Base-by-base conservation (phyloP, 2,888 invertebrate species). In the Xiphydria camelus region DNA sequence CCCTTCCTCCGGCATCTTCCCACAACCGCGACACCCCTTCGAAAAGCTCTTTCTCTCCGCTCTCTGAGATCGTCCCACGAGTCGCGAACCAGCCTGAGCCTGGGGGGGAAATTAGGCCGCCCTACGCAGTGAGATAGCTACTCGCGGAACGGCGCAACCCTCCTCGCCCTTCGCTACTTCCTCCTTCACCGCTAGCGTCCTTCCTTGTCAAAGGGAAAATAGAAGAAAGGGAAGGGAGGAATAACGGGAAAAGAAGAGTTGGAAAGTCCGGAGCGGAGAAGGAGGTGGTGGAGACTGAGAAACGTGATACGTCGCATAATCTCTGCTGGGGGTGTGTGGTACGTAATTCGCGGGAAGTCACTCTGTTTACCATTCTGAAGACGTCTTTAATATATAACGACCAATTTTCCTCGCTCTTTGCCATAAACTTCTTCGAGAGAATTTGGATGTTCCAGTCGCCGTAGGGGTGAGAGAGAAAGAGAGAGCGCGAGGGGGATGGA, bases 311-410 rank as follows among this genome's bases (percentile, higher is more conserved):
- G 51, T 52, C 55, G 52, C 53, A 44, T 49, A 59, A 61, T 47
- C 50, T 47, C 14, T 43, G 41, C 41, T 49, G 43, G 51, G 55
- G n/a, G n/a, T n/a, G n/a, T n/a, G n/a, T n/a, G n/a, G n/a, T n/a
- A n/a, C n/a, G n/a, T n/a, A 53, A 53, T 47, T 53, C 60, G 46
- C 53, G 61, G 36, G 26, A 44, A 26, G 38, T 33, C 25, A 41
- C 38, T 41, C 41, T 61, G 64, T 63, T 64, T 62, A 55, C 52
- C 61, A 59, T 64, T 64, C 59, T 56, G 57, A 59, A 61, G 64
- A 62, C 56, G 53, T 56, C 59, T 63, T 63, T 58, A 62, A 63
- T 63, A 64, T 59, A 60, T 62, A 64, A 64, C 63, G 52, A 54
- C 53, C 58, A 63, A 65, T 64, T 60, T 61, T 64, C 57, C 51